Base-by-base conservation (phyloP, 92 coral and sea anemone species). In the Porites rus region DNA sequence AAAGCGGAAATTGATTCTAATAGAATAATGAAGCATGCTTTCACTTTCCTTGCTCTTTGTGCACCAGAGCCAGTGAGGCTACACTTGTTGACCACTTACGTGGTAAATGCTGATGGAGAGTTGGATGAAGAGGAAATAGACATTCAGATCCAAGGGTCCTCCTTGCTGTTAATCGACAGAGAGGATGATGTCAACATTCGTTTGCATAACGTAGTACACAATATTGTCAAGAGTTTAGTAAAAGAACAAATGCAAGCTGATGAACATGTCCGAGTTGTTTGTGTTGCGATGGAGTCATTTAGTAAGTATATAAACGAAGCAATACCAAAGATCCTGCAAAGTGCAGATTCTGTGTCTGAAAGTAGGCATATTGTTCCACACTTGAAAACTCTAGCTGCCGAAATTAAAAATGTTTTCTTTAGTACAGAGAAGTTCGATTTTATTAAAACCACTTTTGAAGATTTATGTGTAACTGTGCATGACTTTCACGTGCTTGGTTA, bases 1-100 rank as follows among this genome's bases (percentile, higher is more conserved):
- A 81, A 87, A 46, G 73, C 70, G 22, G 84, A 9, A 3, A 61
- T 58, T 8, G 22, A 70, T 1, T 61, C 10, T 12, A 68, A 88
- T 72, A 38, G 17, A n/a, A 83, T 87, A 2, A 58, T 91, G 86
- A 54, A 56, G 22, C 73, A 60, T 24, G 76, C 84, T 0, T 87
- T 91, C 62, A 72, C 80, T 13, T 87, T 90, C 52, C 72, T 90
- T 31, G 22, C 92, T 17, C n/a, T 25, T 28, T 67, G 76, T 58
- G 78, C 92, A 3, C 84, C 74, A 3, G 77, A 90, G 65, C 71
- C 76, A 38, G 46, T 38, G 0, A 38, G 46, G 46, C 46, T 38
- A 38, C 46, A 38, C 46, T 38, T 38, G 0, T 38, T 38, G 46
- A 38, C 5, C 46, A 38, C 46, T 38, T 38, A 38, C 46, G 46